Conservation (phyloP, 2,797 vertebrate species). For the Tauraco hartlaubi region DNA sequence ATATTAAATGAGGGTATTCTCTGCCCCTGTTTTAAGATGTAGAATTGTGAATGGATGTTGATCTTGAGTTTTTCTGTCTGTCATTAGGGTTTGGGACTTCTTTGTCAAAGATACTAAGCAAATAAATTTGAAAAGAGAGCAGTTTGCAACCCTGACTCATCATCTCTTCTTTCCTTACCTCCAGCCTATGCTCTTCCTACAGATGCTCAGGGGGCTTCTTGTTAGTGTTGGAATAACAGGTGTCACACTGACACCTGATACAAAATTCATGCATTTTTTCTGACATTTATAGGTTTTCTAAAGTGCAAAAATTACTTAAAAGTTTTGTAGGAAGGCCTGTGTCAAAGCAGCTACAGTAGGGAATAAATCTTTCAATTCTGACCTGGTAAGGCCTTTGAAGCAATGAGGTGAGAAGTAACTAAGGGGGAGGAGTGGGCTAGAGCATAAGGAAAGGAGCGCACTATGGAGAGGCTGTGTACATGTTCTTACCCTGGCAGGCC, state of each 20-base stretch:
- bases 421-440: not conserved
- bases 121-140: not conserved
- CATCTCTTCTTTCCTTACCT: not conserved
- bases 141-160: not conserved
- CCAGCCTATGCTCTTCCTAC: not conserved
- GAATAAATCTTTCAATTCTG: not conserved
- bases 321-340: not conserved
- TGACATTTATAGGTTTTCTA: constrained; percentile 19
- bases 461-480: fast-evolving
- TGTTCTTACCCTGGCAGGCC: not conserved
- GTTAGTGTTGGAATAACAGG: constrained; percentile 15
- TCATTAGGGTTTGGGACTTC: not conserved
- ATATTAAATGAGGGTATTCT: not conserved
- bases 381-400: not conserved
- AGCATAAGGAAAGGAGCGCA: not conserved
- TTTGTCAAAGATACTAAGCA: not conserved
- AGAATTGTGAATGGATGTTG: constrained; percentile 16
- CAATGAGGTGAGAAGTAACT: not conserved
- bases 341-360: not conserved
- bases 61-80: not conserved
- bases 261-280: not conserved
- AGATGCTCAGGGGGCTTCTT: not conserved
- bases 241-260: constrained; percentile 10
- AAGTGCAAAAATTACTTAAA: constrained; percentile 1
- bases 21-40: not conserved